Base-by-base conservation (phyloP, 1,140 invertebrate species). In the Glossosoma conforme region DNA sequence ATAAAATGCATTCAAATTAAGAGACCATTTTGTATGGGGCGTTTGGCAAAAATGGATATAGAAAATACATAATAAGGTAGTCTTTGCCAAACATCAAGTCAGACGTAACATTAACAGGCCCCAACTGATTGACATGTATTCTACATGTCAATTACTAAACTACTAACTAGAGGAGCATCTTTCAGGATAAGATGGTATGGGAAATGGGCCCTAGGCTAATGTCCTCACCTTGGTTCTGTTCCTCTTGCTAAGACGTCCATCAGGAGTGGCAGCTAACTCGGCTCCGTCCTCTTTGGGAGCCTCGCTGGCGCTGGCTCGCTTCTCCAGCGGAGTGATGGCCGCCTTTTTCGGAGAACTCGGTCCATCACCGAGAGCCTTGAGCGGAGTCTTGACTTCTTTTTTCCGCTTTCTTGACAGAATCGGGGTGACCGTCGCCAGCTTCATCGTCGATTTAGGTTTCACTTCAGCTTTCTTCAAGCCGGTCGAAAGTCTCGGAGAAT, bases 381-480 rank as follows among this genome's bases (percentile, higher is more conserved):
- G 65, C 33, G 63, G 62, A n/a, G 70, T 72, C 18, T 66, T 51
- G 14, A 51, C 47, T 14, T 65, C 61, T 18, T 68, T 64, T 56
- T 62, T 64, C 38, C 76, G 69, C 56, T 74, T 75, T 41, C 71
- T 67, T 46, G 74, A 67, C 5, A 73, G 72, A 38, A 59, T 58
- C 3, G 76, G 70, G 14, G 75, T 76, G 10, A 75, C 72, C 33
- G 76, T 77, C 2, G 75, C 74, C 51, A 76, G 56, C 49, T 76
- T 77, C 51, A 77, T 49, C 13, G 73, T 75, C 6, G 74, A 69
- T 56, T 76, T 75, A 10, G 72, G 64, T 51, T 63, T 63, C 19
- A 56, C 36, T 60, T 64, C 52, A 13, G 48, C 47, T 28, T 56
- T 56, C 40, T 53, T 56, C 18, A 25, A 40, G 2, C 28, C 24